Base-by-base conservation (phyloP, 2,113 vertebrate genomes). In the Oxyruncus cristatus region DNA sequence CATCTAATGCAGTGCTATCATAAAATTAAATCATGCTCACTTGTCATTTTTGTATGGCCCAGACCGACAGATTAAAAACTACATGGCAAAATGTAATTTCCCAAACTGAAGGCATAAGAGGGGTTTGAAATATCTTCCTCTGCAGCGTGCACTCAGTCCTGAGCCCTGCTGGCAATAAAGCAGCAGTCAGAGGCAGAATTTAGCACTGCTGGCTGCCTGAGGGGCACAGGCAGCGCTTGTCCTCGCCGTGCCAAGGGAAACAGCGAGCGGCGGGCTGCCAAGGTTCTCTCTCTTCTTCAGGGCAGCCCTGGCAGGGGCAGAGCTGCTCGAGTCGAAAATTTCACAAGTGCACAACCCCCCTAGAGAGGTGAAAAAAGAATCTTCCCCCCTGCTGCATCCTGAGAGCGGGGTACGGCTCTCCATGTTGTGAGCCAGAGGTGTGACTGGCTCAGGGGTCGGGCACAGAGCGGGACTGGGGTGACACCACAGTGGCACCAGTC, bases 71-170 rank as follows among this genome's bases (percentile, higher is more conserved):
- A 96, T 97, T 97, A 97, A 97, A 97, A 97, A 93, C 91, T 94
- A 90, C 96, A 63, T 42, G 67, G 96, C 92, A 92, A 97, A 96
- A 97, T 95, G 96, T 87, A 97, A 97, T 98, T 97, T 97, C 94
- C 96, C 93, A 32, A 49, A 94, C 92, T 90, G 96, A 97, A 96
- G 90, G 89, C 92, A 55, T 71, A 92, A 95, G 86, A 95, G 86
- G 84, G 72, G 85, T 67, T 76, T 97, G 97, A 97, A 97, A 96
- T 97, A 96, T 96, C 93, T 94, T 65, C n/a, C 63, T 91, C 81
- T 78, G 85, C 92, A 81, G 89, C 9, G 61, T 46, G 91, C 93
- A 80, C 92, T 91, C 71, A 35, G 91, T 59, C 75, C 73, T 6
- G 20, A 35, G 18, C 78, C 82, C 87, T 90, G 18, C 0, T 44